Evolutionary conservation across 2,888 invertebrate species (phyloP).

Genomic region (Cheiracanthium punctorium): DNA sequence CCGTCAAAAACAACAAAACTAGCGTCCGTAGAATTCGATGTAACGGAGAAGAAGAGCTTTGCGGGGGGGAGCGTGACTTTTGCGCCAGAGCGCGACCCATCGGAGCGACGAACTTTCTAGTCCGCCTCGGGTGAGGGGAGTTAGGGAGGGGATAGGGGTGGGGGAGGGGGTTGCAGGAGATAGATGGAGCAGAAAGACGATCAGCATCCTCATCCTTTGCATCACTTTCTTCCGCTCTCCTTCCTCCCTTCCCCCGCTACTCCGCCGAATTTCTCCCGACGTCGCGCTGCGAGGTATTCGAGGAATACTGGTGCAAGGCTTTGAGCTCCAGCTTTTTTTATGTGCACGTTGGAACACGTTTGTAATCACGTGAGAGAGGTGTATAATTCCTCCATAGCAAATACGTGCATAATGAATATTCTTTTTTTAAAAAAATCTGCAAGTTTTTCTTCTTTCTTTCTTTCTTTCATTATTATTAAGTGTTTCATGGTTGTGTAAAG

Average conservation of each 20-base stretch:
- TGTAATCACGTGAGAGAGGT: no score
- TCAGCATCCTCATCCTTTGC: slow-evolving; percentile 47
- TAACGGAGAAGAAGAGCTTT: not conserved
- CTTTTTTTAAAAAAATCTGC: no score
- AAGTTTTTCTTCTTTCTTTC: no score
- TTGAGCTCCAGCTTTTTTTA: not conserved
- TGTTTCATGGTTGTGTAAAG: no score
- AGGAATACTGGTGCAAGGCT: not conserved
- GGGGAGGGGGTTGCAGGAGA: slow-evolving; percentile 14
- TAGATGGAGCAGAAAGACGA: slow-evolving; percentile 65
- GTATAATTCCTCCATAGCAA: no score
- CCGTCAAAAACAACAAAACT: not conserved
- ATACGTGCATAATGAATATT: no score
- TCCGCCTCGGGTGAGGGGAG: slow-evolving; percentile 25
- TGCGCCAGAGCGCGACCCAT: slow-evolving; percentile 49
- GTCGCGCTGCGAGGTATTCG: slow-evolving; percentile 6
- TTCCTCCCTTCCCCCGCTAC: not conserved
- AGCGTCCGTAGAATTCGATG: not conserved
- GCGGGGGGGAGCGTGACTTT: slow-evolving; percentile 47
- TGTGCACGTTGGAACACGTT: no score
- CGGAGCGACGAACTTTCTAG: slow-evolving; percentile 59
- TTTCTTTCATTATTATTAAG: no score
- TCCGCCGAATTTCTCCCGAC: not conserved
- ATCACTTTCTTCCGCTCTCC: slow-evolving; percentile 25
- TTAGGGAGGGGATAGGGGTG: slow-evolving; percentile 11